Evolutionary conservation across 2,888 invertebrate species (phyloP).

Genomic region (Operophtera brumata): DNA sequence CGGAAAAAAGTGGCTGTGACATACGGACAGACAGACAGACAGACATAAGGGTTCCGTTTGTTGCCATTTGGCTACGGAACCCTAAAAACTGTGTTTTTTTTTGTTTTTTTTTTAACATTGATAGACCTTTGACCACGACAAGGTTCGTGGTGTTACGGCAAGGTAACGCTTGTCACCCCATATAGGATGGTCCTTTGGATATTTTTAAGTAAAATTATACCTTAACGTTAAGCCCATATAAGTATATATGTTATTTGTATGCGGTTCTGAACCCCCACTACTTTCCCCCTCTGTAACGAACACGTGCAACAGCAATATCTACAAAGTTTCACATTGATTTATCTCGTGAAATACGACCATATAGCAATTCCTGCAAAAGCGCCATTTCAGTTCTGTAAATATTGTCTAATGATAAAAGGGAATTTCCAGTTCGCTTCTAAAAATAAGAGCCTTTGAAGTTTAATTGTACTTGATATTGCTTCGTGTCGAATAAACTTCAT

Average conservation of each 20-base stretch:
- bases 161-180: too few species aligned
- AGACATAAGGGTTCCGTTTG: too few species aligned
- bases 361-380: not conserved
- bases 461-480: constrained; percentile 25
- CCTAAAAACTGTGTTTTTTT: too few species aligned
- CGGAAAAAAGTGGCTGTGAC: too few species aligned
- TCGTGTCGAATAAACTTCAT: constrained; percentile 23
- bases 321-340: not conserved
- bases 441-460: constrained; percentile 28
- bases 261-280: not conserved
- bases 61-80: too few species aligned
- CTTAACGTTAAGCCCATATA: too few species aligned
- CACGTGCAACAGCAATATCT: not conserved
- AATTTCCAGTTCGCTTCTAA: constrained; percentile 10
- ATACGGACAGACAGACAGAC: too few species aligned
- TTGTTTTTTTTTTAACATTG: too few species aligned
- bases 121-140: too few species aligned
- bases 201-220: too few species aligned
- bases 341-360: not conserved
- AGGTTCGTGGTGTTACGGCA: too few species aligned
- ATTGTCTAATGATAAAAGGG: constrained; percentile 4
- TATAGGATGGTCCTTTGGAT: too few species aligned
- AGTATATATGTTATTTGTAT: not conserved
- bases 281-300: not conserved
- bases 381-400: not conserved